phyloP scores from a whole-genome alignment of 2,888 invertebrate species.

The Epistrophe grossulariae region DNA sequence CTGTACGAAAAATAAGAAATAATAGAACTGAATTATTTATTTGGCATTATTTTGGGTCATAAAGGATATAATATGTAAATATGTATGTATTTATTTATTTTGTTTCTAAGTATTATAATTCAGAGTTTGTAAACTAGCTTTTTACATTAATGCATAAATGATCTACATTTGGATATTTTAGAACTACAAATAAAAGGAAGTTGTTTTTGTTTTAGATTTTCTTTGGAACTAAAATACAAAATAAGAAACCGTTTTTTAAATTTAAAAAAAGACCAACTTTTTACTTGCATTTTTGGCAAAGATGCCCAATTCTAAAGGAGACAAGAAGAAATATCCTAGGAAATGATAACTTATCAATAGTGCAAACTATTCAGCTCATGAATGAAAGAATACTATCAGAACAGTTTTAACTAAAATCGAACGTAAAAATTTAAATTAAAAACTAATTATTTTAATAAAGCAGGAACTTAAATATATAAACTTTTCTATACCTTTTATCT shows the following conservation, averaged over 20 bases:
- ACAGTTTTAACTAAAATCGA: too few relatives aligned
- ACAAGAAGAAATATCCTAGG: too few relatives aligned
- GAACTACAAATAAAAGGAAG: not conserved
- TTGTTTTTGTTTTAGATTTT: not conserved
- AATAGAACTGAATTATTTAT: conserved; percentile 72
- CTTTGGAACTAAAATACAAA: not conserved
- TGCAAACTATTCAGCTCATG: too few relatives aligned
- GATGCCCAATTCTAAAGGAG: too few relatives aligned
- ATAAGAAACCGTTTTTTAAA: not conserved
- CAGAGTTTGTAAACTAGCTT: not conserved
- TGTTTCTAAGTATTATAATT: not conserved
- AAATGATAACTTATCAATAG: too few relatives aligned
- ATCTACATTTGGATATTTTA: not conserved
- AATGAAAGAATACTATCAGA: too few relatives aligned
- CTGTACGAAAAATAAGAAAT: conserved; percentile 79
- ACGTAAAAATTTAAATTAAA: too few relatives aligned
- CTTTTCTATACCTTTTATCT: too few relatives aligned
- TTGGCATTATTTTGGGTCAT: conserved; percentile 35
- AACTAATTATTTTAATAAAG: too few relatives aligned
- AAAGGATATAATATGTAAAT: not conserved
- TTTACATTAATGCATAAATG: not conserved
- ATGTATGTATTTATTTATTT: not conserved
- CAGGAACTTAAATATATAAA: too few relatives aligned
- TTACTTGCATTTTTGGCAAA: too few relatives aligned
- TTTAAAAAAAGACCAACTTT: not conserved